Base-by-base conservation (phyloP, 1,140 invertebrate genomes). In the Oedothorax gibbosus region DNA sequence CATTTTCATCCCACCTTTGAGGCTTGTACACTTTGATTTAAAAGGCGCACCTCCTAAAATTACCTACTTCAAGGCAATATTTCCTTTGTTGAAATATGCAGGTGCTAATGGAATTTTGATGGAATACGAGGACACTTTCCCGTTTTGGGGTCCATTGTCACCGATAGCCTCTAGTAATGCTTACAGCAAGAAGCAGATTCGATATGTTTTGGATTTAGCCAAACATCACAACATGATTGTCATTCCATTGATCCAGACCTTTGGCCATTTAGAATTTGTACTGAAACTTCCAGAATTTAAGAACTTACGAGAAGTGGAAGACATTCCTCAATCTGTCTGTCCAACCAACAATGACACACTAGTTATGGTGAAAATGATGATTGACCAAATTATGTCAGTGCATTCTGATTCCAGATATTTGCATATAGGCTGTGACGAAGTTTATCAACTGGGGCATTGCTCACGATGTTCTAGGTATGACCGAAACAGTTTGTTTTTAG, bases 71-170 rank as follows among this genome's bases (percentile, higher is more conserved):
- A 93, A 93, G 90, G 92, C 94, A 2, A 81, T 92, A 10, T 89
- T 92, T 77, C 90, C 91, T 49, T 85, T 92, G 57, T 86, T 93
- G 9, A 91, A 93, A 90, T 89, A 92, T 91, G 93, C 93, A 93
- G 94, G 95, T 95, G 96, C 95, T 0, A 99, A 95, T 68, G 97
- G 96, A 2, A 90, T 99, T 50, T 91, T 99, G 4, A 91, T 98
- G 80, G 98, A 99, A 90, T 99, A 98, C 91, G 98, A 99, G 91
- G 98, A 99, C 88, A 86, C 78, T 50, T 99, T 99, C 90, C 98
- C 98, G 0, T 99, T 95, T 90, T 91, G 91, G 53, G 95, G 93
- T 0, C 89, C 90, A 0, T 89, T 99, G 5, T 90, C 90, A 20
- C 90, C 91, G 2, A 90, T 98, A 10, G 91, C 93, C 0, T 94